phyloP scores from a whole-genome alignment of 2,797 vertebrate genomes.

The Oophaga sylvatica region DNA sequence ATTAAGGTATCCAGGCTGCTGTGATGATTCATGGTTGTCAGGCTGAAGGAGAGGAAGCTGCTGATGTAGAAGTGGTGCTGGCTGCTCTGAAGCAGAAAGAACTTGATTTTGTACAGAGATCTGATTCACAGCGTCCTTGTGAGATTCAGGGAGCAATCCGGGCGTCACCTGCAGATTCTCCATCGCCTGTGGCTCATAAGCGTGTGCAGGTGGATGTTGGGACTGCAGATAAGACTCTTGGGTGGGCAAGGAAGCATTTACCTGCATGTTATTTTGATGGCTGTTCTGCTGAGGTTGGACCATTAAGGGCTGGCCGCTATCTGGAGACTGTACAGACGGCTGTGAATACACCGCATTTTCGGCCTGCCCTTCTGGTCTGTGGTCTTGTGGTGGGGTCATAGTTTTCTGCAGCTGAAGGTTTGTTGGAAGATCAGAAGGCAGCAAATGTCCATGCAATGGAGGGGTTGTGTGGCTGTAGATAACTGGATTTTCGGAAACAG shows the following conservation, averaged over 20 bases:
- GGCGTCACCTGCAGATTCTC: background rate
- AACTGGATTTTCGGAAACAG: constrained; percentile 24
- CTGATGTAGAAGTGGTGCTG: constrained; percentile 2
- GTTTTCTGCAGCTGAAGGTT: constrained; percentile 45
- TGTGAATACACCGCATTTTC: constrained; percentile 14
- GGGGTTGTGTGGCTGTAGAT: background rate
- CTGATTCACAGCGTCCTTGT: background rate
- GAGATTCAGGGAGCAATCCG: background rate
- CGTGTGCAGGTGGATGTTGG: constrained; percentile 27
- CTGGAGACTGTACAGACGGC: constrained; percentile 39
- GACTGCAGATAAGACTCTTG: constrained; percentile 30
- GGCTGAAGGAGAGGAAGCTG: background rate
- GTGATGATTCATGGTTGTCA: background rate
- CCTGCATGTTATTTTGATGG: constrained; percentile 15
- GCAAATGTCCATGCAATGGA: background rate
- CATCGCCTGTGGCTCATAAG: background rate
- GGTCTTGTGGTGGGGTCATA: constrained; percentile 35
- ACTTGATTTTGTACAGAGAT: constrained; percentile 20
- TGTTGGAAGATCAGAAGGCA: constrained; percentile 51
- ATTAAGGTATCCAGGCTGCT: constrained; percentile 8
- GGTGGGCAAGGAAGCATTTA: constrained; percentile 1
- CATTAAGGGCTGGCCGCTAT: constrained; percentile 18
- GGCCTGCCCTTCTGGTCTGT: background rate
- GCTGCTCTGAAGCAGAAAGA: constrained; percentile 17
- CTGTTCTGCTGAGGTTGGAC: background rate